Conservation (phyloP, 1,140 invertebrate species). For the Brachionus calyciflorus region DNA sequence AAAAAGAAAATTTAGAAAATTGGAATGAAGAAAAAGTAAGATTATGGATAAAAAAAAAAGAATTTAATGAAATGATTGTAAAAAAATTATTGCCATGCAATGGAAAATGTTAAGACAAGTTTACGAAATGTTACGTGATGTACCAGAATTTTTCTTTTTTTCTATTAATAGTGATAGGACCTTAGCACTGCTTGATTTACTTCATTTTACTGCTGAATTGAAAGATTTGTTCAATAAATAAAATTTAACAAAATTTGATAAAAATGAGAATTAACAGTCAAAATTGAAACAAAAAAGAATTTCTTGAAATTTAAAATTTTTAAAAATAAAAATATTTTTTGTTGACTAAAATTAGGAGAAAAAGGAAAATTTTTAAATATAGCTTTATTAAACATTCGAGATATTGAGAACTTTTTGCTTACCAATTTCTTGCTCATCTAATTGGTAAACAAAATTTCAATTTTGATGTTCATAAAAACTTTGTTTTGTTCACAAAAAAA, state of each 20-base stretch:
- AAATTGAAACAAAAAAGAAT: too few relatives aligned
- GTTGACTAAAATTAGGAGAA: too few relatives aligned
- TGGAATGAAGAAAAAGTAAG: conserved; percentile 24
- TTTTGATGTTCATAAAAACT: too few relatives aligned
- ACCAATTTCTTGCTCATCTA: too few relatives aligned
- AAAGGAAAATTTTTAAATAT: too few relatives aligned
- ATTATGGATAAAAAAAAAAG: conserved; percentile 9
- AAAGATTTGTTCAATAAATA: not conserved
- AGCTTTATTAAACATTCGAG: too few relatives aligned
- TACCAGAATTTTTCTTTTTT: conserved; percentile 48
- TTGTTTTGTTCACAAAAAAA: too few relatives aligned
- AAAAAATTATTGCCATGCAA: conserved; percentile 40
- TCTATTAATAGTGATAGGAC: not conserved
- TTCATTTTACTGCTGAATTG: not conserved
- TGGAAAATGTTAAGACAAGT: conserved; percentile 47
- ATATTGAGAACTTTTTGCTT: too few relatives aligned
- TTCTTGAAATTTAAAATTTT: too few relatives aligned
- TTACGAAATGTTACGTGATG: conserved; percentile 12
- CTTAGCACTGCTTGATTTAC: not conserved
- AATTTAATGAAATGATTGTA: not conserved
- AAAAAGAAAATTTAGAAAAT: not conserved
- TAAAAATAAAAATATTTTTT: too few relatives aligned
- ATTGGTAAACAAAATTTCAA: too few relatives aligned
- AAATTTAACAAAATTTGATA: not conserved
- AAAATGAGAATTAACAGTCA: too few relatives aligned